phyloP scores from a whole-genome alignment of 2,888 invertebrate species.

The Anthrax anthrax region DNA sequence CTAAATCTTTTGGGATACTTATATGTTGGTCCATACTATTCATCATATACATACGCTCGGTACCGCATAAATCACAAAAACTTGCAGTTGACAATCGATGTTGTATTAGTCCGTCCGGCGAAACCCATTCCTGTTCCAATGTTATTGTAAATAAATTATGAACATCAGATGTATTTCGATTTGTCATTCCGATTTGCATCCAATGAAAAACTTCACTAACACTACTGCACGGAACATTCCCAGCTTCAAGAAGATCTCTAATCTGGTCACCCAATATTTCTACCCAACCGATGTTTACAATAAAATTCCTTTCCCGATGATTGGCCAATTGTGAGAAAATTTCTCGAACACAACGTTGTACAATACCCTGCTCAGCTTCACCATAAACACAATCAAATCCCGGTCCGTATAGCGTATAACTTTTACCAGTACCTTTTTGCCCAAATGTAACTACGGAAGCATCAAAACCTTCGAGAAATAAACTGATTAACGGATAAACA shows the following conservation, averaged over 20 bases:
- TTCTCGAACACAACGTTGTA: conserved; percentile 56
- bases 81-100: conserved; percentile 59
- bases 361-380: conserved; percentile 51
- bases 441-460: conserved; percentile 59
- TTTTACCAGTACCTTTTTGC: conserved; percentile 53
- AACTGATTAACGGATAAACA: conserved; percentile 49
- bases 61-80: conserved; percentile 53
- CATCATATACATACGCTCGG: conserved; percentile 37
- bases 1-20: conserved; percentile 43
- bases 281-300: conserved; percentile 56
- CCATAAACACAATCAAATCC: conserved; percentile 45
- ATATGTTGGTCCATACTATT: conserved; percentile 35
- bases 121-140: conserved; percentile 59
- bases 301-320: conserved; percentile 48
- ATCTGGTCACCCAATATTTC: conserved; percentile 51
- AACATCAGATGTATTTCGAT: conserved; percentile 38
- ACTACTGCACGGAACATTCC: conserved; percentile 42
- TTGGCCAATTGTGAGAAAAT: conserved; percentile 48
- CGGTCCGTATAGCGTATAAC: conserved; percentile 57
- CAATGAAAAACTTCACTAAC: conserved; percentile 58
- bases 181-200: conserved; percentile 48
- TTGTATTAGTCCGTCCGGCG: conserved; percentile 49
- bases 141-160: conserved; percentile 60
- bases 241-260: conserved; percentile 41
- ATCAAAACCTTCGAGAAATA: conserved; percentile 58